Evolutionary conservation across 2,888 invertebrate species (phyloP), one percentile per base, ranked within the genome.

Genomic region (Napeogenes sylphis): DNA sequence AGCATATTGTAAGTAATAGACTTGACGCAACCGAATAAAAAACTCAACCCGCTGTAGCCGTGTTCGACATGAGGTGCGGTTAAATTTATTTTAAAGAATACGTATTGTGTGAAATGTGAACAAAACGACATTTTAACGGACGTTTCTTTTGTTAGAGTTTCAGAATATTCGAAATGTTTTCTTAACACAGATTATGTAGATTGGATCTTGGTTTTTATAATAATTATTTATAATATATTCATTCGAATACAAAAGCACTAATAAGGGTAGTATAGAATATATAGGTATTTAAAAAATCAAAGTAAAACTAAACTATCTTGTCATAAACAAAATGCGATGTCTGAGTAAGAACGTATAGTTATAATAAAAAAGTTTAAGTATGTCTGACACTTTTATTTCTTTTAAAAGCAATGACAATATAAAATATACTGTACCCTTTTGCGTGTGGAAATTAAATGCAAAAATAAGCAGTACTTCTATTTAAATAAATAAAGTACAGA

Each of bases 41-140:
- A 79, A 81, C 76, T 74, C 70, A 75, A 78, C 77, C 79, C 70
- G 72, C 69, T 80, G 70, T 73, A 77, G 82, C 82, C 83, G 76
- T 83, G 83, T 80, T 80, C 78, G 75, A 81, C 76, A 81, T 78
- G 71, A 74, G 83, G 80, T 87, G 87, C 79, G 87, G 87, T 87
- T 82, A 78, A 82, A 81, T 80, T 81, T 82, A 86, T 76, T 75
- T 75, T 75, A 76, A 76, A 78, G 79, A 80, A 82, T 80, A 83
- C 79, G 75, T 75, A 78, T 81, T 85, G 83, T 85, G 79, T 75
- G 68, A 81, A 82, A 87, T 87, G 89, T 85, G 86, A 87, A 88
- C 84, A 83, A 82, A 72, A 70, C 65, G 63, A 59, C 63, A 69
- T 64, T 69, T 70, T 66, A 61, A 38, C 21, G 13, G 46, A 33